These are phyloP conservation scores for Amphibalanus amphitrite DNA, from an alignment of 1,140 invertebrate genomes.

Conservation along the genomic window DNA sequence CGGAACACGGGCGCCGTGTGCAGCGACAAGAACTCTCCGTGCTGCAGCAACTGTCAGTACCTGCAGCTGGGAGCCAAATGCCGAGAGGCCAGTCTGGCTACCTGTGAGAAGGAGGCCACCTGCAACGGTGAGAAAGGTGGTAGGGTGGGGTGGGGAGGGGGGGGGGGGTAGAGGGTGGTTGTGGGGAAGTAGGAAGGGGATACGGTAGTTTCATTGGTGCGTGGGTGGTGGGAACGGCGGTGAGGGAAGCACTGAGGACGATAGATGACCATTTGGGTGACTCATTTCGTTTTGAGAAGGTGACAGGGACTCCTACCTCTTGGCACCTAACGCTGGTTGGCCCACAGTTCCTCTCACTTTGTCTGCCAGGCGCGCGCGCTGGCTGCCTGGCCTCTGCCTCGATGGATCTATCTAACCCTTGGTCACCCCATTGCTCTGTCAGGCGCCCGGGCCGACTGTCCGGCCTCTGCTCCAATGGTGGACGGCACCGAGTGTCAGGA, in stretches of 20 bases:
- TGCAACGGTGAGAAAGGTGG: background rate
- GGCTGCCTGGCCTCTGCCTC: too few species aligned
- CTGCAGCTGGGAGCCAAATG: constrained; percentile 56
- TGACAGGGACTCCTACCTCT: too few species aligned
- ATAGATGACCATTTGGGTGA: too few species aligned
- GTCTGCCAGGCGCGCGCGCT: too few species aligned
- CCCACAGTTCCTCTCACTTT: too few species aligned
- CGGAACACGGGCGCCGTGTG: constrained; percentile 53
- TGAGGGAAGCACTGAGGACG: too few species aligned
- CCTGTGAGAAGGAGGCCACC: constrained; percentile 64
- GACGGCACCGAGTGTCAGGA: constrained; percentile 74
- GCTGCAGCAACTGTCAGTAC: constrained; percentile 73
- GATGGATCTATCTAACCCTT: too few species aligned
- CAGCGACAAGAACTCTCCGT: constrained; percentile 87
- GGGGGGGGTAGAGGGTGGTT: background rate
- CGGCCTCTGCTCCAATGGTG: constrained; percentile 63
- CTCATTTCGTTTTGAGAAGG: too few species aligned
- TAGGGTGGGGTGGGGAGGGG: background rate
- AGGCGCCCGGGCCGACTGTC: constrained; percentile 49
- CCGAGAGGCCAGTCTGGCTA: constrained; percentile 65
- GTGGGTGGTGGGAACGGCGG: too few species aligned
- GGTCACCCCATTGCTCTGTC: constrained; percentile 24
- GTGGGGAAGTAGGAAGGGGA: background rate
- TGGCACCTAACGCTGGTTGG: too few species aligned
- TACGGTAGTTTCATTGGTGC: too few species aligned